Evolutionary conservation across 2,888 invertebrate genomes (phyloP), one percentile per base, ranked within the genome.

Genomic region (Salpingus planirostris): DNA sequence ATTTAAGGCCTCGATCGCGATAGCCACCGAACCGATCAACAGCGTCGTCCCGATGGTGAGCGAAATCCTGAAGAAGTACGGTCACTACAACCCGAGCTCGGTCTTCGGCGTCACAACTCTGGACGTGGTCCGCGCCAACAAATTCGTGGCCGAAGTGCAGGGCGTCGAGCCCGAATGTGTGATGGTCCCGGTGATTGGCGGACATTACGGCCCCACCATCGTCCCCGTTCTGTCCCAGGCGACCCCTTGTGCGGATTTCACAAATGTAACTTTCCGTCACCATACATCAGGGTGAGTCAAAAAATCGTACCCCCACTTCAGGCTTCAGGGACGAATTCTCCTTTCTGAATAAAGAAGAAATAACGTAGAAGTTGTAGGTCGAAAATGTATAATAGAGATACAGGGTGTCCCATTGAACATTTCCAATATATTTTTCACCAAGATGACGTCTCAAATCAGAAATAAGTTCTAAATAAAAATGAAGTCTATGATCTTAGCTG

Each of bases 191-290:
- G 78, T 88, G 0, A 68, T 78, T 29, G 87, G 89, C 15, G 90
- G 90, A 0, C 80, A 82, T 59, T 76, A 80, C 11, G 73, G 77
- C 8, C 71, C 73, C 39, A 86, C 86, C 1, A 77, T 80, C 41
- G 71, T 90, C 12, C 89, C 89, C 0, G 64, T 90, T 11, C 69
- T 87, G 34, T 86, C 87, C 1, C 79, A 80, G 52, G 70, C 75
- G 3, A 71, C 67, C 34, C 86, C 64, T 1, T 55, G 56, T 40
- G 40, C 49, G 7, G 58, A 60, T 29, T 60, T 60, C 34, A 55
- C 52, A 8, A 47, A 50, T 34, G 58, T 59, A 50, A 46, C 40
- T 18, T 18, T 18, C 8, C n/a, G n/a, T n/a, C n/a, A n/a, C n/a
- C n/a, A n/a, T n/a, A n/a, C n/a, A n/a, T n/a, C n/a, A n/a, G n/a